Conservation (phyloP, 2,113 vertebrate genomes). For the Montifringilla adamsi region DNA sequence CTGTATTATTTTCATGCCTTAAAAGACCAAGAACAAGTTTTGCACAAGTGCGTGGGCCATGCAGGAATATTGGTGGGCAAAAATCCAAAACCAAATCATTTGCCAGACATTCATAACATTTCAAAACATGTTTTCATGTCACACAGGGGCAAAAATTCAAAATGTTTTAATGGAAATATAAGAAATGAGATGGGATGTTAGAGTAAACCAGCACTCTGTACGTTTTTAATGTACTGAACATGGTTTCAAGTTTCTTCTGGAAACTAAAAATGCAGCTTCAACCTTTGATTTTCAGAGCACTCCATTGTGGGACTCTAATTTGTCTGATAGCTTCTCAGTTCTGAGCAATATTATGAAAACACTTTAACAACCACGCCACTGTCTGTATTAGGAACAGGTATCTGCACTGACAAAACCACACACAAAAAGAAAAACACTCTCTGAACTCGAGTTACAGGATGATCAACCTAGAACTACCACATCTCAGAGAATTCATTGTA, state of each 20-base stretch:
- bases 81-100: neutral
- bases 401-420: neutral
- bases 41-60: neutral
- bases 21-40: constrained; percentile 1
- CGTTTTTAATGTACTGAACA: neutral
- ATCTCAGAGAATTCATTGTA: neutral
- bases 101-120: constrained; percentile 35
- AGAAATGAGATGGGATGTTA: neutral
- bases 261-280: neutral
- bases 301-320: neutral
- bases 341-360: neutral
- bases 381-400: neutral
- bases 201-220: neutral
- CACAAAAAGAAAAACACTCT: neutral
- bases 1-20: neutral
- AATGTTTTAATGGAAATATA: neutral
- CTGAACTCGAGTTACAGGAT: neutral
- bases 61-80: constrained; percentile 21
- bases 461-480: neutral
- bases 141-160: neutral
- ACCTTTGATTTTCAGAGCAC: neutral
- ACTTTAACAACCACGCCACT: neutral
- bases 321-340: neutral
- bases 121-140: constrained; percentile 28
- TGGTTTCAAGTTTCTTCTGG: neutral